phyloP scores from a whole-genome alignment of 1,140 invertebrate genomes.

The Penaeus japonicus region DNA sequence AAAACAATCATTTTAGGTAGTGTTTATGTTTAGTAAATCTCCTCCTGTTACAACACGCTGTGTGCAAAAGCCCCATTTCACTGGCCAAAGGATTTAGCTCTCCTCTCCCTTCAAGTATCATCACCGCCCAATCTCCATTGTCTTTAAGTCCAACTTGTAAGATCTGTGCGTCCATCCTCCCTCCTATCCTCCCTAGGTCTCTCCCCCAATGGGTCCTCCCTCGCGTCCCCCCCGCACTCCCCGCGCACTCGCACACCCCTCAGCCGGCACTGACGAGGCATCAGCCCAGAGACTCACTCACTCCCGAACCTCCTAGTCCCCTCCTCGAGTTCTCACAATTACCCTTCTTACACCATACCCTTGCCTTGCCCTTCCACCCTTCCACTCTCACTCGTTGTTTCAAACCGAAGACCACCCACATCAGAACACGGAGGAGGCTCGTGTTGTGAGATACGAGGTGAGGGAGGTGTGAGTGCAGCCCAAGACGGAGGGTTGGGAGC shows the following conservation, averaged over 20 bases:
- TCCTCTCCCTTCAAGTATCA: no score
- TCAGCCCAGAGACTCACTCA: slow-evolving; percentile 49
- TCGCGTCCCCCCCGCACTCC: slow-evolving; percentile 23
- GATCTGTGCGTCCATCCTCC: background rate
- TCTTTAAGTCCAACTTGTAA: no score
- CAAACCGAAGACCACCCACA: background rate
- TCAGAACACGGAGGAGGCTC: background rate
- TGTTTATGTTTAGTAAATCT: no score
- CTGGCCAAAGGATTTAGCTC: no score
- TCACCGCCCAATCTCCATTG: no score
- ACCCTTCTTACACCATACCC: background rate
- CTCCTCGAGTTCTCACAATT: background rate
- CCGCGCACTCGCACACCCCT: slow-evolving; percentile 55
- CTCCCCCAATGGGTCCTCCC: background rate
- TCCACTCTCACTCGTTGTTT: background rate
- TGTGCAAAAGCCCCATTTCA: no score
- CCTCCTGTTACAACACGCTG: no score
- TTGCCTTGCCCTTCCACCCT: background rate
- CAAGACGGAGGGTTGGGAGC: slow-evolving; percentile 42
- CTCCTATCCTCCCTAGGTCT: background rate
- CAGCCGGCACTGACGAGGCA: slow-evolving; percentile 52
- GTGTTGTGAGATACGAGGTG: slow-evolving; percentile 10
- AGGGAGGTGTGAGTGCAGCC: slow-evolving; percentile 49
- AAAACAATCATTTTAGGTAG: no score
- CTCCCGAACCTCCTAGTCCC: slow-evolving; percentile 29